phyloP scores from a whole-genome alignment of 1,140 invertebrate species.

The Lasaia peninsularis region DNA sequence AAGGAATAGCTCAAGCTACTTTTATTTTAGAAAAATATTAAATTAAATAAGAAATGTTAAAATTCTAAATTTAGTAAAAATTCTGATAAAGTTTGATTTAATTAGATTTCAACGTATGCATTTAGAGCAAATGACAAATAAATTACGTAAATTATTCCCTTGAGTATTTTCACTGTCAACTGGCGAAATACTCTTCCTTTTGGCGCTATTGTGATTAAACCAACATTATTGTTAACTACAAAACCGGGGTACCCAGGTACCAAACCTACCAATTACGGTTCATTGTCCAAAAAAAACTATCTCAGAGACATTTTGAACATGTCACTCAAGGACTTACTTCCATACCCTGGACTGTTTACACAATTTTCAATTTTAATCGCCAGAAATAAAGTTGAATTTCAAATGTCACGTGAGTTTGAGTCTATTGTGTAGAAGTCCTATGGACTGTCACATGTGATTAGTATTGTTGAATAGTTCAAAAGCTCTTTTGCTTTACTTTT shows the following conservation, averaged over 20 bases:
- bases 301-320: slow-evolving; percentile 70
- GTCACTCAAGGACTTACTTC: slow-evolving; percentile 54
- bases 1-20: too few relatives aligned
- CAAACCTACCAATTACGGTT: slow-evolving; percentile 73
- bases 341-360: slow-evolving; percentile 17
- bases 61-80: not conserved
- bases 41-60: too few relatives aligned
- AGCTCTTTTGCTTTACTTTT: slow-evolving; percentile 5
- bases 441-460: slow-evolving; percentile 13
- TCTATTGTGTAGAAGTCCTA: slow-evolving; percentile 52
- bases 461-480: slow-evolving; percentile 5
- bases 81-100: too few relatives aligned
- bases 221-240: slow-evolving; percentile 63
- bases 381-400: slow-evolving; percentile 13
- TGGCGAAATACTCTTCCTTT: slow-evolving; percentile 54
- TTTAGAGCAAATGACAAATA: not conserved
- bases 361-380: slow-evolving; percentile 32
- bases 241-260: slow-evolving; percentile 67
- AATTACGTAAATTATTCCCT: not conserved
- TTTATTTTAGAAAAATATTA: too few relatives aligned
- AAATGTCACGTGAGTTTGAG: slow-evolving; percentile 14
- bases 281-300: slow-evolving; percentile 70
- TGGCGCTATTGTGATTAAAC: slow-evolving; percentile 51
- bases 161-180: slow-evolving; percentile 18
- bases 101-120: too few relatives aligned